Conservation (phyloP, 2,113 vertebrate genomes). For the Cephalopterus ornatus region DNA sequence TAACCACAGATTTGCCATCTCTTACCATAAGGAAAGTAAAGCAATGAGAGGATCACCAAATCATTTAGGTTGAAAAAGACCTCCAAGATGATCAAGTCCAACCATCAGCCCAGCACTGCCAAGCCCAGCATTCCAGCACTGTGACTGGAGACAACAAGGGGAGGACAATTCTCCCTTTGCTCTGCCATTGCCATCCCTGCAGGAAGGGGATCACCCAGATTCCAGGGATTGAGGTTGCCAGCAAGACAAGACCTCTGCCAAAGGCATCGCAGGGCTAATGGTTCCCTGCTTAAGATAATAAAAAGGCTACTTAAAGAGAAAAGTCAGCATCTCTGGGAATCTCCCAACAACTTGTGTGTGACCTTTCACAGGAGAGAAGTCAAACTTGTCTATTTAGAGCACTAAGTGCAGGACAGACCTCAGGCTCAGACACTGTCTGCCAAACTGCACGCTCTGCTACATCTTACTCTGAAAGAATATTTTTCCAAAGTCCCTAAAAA, state of each 20-base stretch:
- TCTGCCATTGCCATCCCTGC: not conserved
- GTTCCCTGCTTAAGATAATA: not conserved
- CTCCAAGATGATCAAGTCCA: not conserved
- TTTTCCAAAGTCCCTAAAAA: not conserved
- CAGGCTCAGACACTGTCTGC: not conserved
- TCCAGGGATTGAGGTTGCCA: not conserved
- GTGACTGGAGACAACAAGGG: fast-evolving
- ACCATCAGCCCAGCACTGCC: fast-evolving
- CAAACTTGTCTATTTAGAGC: not conserved
- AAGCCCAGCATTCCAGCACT: fast-evolving
- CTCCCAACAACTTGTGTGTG: not conserved
- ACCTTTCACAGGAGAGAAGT: not conserved
- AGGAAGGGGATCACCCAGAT: fast-evolving
- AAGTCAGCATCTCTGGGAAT: not conserved
- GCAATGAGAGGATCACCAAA: not conserved
- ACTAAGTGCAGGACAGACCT: not conserved
- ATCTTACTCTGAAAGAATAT: not conserved
- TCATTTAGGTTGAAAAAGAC: not conserved
- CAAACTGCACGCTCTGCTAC: not conserved
- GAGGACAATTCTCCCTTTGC: not conserved
- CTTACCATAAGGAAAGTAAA: not conserved
- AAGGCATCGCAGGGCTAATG: not conserved
- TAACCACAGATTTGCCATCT: not conserved
- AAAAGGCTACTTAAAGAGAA: not conserved
- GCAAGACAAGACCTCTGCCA: not conserved